phyloP scores from a whole-genome alignment of 2,113 vertebrate genomes.

The Riparia riparia region DNA sequence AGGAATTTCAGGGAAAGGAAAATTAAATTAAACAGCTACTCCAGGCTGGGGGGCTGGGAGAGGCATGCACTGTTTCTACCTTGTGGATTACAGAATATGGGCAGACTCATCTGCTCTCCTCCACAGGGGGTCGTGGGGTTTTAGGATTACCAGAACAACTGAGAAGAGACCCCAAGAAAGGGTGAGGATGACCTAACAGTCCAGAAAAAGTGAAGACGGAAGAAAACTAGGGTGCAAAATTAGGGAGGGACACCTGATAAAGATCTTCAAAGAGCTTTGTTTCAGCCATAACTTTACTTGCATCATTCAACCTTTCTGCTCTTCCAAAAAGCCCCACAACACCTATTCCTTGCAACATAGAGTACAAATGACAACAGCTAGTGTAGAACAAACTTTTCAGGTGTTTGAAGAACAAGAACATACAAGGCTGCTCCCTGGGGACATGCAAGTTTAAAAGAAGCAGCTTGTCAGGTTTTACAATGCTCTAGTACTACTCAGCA shows the following conservation, averaged over 20 bases:
- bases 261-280: neutral
- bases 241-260: neutral
- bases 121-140: rapidly evolving
- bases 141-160: neutral
- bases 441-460: neutral
- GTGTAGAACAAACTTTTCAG: neutral
- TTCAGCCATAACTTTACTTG: neutral
- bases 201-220: neutral
- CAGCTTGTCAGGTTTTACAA: neutral
- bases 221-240: neutral
- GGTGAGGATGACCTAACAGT: neutral
- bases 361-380: neutral
- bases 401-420: neutral
- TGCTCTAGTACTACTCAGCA: neutral
- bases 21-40: neutral
- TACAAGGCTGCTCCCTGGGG: neutral
- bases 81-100: neutral
- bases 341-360: neutral
- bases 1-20: neutral
- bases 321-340: neutral
- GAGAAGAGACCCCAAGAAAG: neutral
- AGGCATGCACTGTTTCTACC: neutral
- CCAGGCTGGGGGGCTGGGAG: neutral
- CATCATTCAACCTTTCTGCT: neutral
- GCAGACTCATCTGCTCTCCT: neutral